A percentile compares a stretch with the other conserved stretches of the same genome.
These are phyloP conservation scores for Atherix ibis DNA, from an alignment of 2,888 invertebrate genomes.

Conservation along the genomic window DNA sequence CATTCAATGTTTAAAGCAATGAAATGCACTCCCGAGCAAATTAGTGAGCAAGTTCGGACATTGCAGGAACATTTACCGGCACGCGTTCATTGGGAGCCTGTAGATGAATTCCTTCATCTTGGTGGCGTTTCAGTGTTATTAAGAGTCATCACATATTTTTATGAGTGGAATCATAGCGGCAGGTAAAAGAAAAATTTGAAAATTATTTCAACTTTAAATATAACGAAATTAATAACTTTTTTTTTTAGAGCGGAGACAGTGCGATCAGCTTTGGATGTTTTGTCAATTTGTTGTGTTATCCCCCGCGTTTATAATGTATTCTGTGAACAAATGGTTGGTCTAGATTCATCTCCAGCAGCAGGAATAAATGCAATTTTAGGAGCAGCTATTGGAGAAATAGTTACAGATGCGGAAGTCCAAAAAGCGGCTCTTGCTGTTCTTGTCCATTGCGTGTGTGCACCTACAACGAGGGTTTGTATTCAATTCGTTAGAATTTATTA, in stretches of 20 bases:
- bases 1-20: constrained; percentile 40
- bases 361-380: constrained; percentile 67
- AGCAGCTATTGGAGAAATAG: constrained; percentile 82
- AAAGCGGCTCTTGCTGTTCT: constrained; percentile 79
- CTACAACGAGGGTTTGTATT: constrained; percentile 50
- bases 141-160: constrained; percentile 74
- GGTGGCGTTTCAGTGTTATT: constrained; percentile 69
- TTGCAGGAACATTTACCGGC: constrained; percentile 61
- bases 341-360: constrained; percentile 61
- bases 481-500: neutral
- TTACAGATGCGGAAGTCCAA: constrained; percentile 82
- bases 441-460: constrained; percentile 88
- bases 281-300: constrained; percentile 79
- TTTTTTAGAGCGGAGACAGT: constrained; percentile 58
- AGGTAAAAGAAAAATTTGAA: constrained; percentile 31
- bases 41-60: constrained; percentile 72
- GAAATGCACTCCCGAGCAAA: constrained; percentile 57
- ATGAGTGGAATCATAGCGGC: constrained; percentile 84
- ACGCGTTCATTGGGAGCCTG: constrained; percentile 72
- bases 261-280: constrained; percentile 66
- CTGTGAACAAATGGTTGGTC: constrained; percentile 60
- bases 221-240: no score
- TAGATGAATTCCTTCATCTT: constrained; percentile 69
- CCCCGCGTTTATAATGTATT: constrained; percentile 61
- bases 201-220: neutral